Conservation (phyloP, 1,140 invertebrate genomes). For the Tetragnatha versicolor region DNA sequence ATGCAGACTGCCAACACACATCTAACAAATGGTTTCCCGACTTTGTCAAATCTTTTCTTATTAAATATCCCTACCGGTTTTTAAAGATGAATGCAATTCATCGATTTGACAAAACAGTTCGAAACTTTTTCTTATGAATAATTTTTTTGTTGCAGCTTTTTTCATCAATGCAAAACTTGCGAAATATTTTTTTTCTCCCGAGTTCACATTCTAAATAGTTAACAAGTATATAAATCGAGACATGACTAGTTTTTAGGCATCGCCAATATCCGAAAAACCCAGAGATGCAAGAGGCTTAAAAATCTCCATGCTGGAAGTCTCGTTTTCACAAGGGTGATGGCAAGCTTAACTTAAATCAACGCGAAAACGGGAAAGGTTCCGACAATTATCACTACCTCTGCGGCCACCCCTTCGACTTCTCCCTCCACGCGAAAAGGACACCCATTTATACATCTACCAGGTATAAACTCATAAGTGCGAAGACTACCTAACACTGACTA, state of each 20-base stretch:
- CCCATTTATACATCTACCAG: too few relatives aligned
- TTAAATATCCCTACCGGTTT: background rate
- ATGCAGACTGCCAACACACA: slow-evolving; percentile 52
- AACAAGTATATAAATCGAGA: slow-evolving; percentile 55
- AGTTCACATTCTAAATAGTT: slow-evolving; percentile 55
- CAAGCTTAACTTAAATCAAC: too few relatives aligned
- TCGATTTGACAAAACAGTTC: slow-evolving; percentile 14
- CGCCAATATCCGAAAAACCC: background rate
- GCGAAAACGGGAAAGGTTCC: too few relatives aligned
- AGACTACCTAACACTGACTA: slow-evolving; percentile 10
- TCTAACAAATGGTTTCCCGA: slow-evolving; percentile 34
- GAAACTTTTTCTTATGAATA: slow-evolving; percentile 37
- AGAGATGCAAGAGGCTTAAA: too few relatives aligned
- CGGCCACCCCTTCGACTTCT: too few relatives aligned
- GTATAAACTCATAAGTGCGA: too few relatives aligned
- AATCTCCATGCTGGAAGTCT: too few relatives aligned
- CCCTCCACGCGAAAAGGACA: too few relatives aligned
- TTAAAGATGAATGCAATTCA: slow-evolving; percentile 23
- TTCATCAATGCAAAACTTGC: slow-evolving; percentile 31
- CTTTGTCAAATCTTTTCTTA: slow-evolving; percentile 34
- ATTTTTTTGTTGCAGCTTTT: slow-evolving; percentile 36
- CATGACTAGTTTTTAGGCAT: slow-evolving; percentile 51
- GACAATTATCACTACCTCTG: too few relatives aligned
- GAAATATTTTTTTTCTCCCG: slow-evolving; percentile 27
- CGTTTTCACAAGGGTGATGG: too few relatives aligned